These are phyloP conservation scores for Tetramorium bicarinatum DNA, from an alignment of 2,888 invertebrate genomes.

Conservation along the genomic window DNA sequence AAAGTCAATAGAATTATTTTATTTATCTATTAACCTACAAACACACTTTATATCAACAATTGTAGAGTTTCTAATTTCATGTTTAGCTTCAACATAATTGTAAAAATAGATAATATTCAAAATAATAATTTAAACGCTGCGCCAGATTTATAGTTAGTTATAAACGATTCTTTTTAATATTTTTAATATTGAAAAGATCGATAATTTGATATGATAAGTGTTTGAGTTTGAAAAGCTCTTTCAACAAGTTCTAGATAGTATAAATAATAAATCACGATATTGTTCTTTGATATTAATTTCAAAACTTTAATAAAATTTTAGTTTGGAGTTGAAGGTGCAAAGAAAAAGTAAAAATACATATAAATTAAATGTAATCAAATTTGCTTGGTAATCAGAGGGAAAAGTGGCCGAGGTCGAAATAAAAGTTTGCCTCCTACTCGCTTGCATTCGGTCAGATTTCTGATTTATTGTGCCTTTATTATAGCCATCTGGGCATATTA, in stretches of 20 bases:
- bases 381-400: neutral
- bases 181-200: no score
- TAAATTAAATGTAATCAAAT: neutral
- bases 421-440: neutral
- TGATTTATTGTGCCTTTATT: conserved; percentile 5
- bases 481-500: neutral
- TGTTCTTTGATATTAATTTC: conserved; percentile 7
- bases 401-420: neutral
- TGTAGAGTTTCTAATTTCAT: neutral
- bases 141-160: neutral
- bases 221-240: neutral
- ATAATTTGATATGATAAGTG: neutral
- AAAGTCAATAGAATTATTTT: neutral
- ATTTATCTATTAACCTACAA: neutral
- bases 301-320: conserved; percentile 21
- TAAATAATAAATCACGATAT: conserved; percentile 7
- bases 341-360: neutral
- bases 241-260: neutral
- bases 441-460: conserved; percentile 1
- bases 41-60: neutral
- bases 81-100: neutral
- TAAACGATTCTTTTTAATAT: neutral
- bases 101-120: neutral
- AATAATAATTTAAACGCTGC: neutral
- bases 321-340: neutral